Percentiles rank a stretch among this genome's conserved stretches.
phyloP scores from a whole-genome alignment of 64 coral and sea anemone species.

The Montipora cactus region DNA sequence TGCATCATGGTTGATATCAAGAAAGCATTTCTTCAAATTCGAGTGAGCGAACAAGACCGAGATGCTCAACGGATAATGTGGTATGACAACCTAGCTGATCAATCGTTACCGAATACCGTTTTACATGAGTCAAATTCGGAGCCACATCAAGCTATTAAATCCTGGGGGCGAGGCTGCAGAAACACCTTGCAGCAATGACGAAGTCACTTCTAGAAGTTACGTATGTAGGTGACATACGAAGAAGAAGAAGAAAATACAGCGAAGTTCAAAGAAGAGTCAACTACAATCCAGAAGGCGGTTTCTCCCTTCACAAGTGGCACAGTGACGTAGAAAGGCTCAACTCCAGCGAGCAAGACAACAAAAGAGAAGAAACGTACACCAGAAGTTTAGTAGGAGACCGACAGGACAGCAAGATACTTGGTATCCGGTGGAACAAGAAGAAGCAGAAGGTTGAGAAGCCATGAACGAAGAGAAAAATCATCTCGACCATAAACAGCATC shows the following conservation, averaged over 20 bases:
- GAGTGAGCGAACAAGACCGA: constrained; percentile 40
- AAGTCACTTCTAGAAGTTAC: too few relatives aligned
- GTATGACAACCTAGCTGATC: constrained; percentile 60
- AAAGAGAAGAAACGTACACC: constrained; percentile 6
- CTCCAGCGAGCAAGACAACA: too few relatives aligned
- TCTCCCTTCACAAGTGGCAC: too few relatives aligned
- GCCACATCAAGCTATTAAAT: constrained; percentile 55
- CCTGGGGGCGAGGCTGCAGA: constrained; percentile 31
- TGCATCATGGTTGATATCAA: constrained; percentile 52
- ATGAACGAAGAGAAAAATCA: constrained; percentile 41
- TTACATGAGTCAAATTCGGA: constrained; percentile 70
- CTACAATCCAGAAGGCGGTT: too few relatives aligned
- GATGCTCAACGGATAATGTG: constrained; percentile 50
- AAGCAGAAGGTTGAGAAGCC: not conserved
- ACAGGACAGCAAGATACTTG: constrained; percentile 32
- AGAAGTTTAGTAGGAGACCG: not conserved
- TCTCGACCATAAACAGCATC: constrained; percentile 32
- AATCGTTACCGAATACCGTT: constrained; percentile 43
- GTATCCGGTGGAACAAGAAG: constrained; percentile 56
- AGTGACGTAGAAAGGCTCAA: too few relatives aligned
- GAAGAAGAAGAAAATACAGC: too few relatives aligned
- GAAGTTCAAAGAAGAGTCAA: too few relatives aligned
- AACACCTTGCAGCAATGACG: too few relatives aligned
- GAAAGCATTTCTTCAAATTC: constrained; percentile 68
- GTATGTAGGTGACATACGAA: too few relatives aligned